Evolutionary conservation across 92 coral and sea anemone species (phyloP).

Genomic region (Palythoa caribaeorum): DNA sequence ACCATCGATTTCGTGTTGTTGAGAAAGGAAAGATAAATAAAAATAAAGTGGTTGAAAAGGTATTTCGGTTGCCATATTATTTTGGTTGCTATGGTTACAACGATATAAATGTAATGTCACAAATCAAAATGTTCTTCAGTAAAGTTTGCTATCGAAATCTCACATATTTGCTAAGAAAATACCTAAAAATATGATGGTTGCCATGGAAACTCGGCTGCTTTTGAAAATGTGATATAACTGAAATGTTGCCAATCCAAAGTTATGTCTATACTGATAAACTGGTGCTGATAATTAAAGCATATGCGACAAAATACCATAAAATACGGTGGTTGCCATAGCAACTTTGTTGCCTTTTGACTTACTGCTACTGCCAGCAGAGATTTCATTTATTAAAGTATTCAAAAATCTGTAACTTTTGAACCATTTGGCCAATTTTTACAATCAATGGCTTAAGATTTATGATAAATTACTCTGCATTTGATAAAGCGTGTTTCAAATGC

Average conservation of each 20-base stretch:
- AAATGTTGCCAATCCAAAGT: slow-evolving; percentile 26
- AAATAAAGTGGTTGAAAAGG: slow-evolving; percentile 17
- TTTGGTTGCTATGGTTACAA: slow-evolving; percentile 1
- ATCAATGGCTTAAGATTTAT: too few species aligned
- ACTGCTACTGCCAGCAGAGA: background rate
- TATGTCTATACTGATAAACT: slow-evolving; percentile 10
- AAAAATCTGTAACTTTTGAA: background rate
- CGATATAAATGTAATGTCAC: background rate
- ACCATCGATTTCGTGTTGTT: slow-evolving; percentile 32
- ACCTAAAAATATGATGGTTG: slow-evolving; percentile 11
- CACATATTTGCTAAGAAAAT: slow-evolving; percentile 3
- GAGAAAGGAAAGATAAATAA: slow-evolving; percentile 22
- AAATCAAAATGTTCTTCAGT: background rate
- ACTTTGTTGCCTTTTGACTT: slow-evolving; percentile 2
- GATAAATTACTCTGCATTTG: too few species aligned
- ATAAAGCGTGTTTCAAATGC: too few species aligned
- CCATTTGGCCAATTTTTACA: too few species aligned
- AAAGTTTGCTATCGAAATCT: slow-evolving; percentile 11
- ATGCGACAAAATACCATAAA: slow-evolving; percentile 10
- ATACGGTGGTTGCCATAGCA: slow-evolving; percentile 22
- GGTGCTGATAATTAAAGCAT: slow-evolving; percentile 16
- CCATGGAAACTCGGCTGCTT: slow-evolving; percentile 16
- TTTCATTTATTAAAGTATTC: background rate
- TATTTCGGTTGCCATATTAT: slow-evolving; percentile 18
- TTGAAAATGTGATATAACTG: slow-evolving; percentile 1